A percentile compares a stretch with the other conserved stretches of the same genome.
These are phyloP conservation scores for Scaptomyza caliginosa DNA, from an alignment of 2,888 invertebrate species.

Conservation along the genomic window DNA sequence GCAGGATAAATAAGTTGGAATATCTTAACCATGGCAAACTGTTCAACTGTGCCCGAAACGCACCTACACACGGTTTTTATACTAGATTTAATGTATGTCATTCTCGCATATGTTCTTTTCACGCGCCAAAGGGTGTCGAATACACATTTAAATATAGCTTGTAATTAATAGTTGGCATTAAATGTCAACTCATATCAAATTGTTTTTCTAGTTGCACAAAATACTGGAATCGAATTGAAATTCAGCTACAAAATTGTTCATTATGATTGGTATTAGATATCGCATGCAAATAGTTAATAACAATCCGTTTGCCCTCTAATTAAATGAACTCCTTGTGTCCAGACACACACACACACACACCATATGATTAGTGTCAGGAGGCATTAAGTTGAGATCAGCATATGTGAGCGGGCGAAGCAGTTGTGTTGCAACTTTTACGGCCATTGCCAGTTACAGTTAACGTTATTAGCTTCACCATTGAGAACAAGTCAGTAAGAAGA, in stretches of 20 bases:
- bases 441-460: conserved; percentile 71
- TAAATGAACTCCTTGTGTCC: background rate
- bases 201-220: background rate
- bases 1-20: conserved; percentile 30
- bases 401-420: conserved; percentile 27
- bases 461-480: conserved; percentile 63
- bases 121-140: background rate
- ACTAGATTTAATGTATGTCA: background rate
- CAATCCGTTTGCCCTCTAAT: background rate
- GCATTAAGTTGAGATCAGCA: conserved; percentile 55
- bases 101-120: background rate
- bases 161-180: background rate
- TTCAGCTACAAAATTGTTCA: background rate
- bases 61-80: background rate
- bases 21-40: conserved; percentile 5
- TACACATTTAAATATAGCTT: background rate
- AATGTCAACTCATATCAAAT: background rate
- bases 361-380: conserved; percentile 22
- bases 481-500: conserved; percentile 41
- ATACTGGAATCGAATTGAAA: no score
- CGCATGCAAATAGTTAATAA: background rate
- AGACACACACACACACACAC: background rate
- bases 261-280: background rate
- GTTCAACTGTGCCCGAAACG: background rate
- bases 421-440: conserved; percentile 54